Evolutionary conservation across 53 echinoderm and acorn worm genomes (phyloP).

Genomic region (Holothuria leucospilota): DNA sequence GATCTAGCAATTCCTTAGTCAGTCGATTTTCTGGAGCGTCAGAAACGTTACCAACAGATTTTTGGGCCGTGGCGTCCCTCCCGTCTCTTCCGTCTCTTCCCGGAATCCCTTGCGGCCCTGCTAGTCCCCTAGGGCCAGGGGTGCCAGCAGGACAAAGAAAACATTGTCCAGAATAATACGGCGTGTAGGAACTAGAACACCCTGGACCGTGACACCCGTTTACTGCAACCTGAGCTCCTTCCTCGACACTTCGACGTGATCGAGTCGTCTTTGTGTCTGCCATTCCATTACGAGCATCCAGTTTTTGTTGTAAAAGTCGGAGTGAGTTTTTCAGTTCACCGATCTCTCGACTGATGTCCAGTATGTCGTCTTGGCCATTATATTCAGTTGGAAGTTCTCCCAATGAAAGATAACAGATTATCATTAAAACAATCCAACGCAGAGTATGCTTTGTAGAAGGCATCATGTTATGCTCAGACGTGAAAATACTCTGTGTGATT

Average conservation of each 20-base stretch:
- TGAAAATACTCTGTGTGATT: too few relatives aligned
- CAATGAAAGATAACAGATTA: too few relatives aligned
- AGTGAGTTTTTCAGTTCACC: too few relatives aligned
- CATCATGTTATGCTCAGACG: too few relatives aligned
- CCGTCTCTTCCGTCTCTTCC: slow-evolving; percentile 24
- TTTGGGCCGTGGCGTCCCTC: neutral
- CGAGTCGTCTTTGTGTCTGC: neutral
- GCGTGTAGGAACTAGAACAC: neutral
- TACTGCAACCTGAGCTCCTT: neutral
- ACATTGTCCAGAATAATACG: neutral
- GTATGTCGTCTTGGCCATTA: too few relatives aligned
- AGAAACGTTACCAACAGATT: neutral
- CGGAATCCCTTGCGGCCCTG: neutral
- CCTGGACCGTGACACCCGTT: neutral
- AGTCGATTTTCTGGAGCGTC: neutral
- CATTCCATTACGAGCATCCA: too few relatives aligned
- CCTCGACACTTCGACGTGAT: neutral
- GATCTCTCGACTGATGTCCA: too few relatives aligned
- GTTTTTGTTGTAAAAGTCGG: too few relatives aligned
- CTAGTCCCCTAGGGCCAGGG: slow-evolving; percentile 14
- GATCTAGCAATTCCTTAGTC: too few relatives aligned
- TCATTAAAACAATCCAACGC: too few relatives aligned
- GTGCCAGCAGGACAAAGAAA: slow-evolving; percentile 22
- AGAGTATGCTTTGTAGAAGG: too few relatives aligned
- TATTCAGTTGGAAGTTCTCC: too few relatives aligned